These are phyloP conservation scores for Melanerpes aurifrons DNA, from an alignment of 2,113 vertebrate species.

Conservation along the genomic window DNA sequence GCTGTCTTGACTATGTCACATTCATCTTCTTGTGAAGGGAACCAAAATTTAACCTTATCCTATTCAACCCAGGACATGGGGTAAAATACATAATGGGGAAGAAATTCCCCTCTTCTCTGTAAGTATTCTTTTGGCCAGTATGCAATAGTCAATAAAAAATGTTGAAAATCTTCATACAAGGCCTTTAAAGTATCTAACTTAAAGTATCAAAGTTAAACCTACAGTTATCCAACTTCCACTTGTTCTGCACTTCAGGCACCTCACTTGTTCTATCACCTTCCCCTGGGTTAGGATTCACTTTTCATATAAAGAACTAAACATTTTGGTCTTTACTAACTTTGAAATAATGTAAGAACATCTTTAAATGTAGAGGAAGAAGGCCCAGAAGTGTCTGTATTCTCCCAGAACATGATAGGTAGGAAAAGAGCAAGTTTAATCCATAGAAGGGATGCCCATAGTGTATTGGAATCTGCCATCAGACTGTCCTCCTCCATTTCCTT, in stretches of 20 bases:
- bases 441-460: not conserved
- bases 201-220: not conserved
- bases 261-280: not conserved
- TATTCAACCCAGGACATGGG: no score
- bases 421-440: not conserved
- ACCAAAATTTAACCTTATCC: no score
- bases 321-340: not conserved
- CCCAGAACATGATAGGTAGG: not conserved
- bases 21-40: no score
- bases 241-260: not conserved
- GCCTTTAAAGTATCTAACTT: not conserved
- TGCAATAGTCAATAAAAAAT: not conserved
- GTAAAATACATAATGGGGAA: not conserved
- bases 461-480: not conserved
- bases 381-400: not conserved
- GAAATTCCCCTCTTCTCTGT: not conserved
- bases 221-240: not conserved
- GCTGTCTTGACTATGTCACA: no score
- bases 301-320: not conserved
- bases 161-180: not conserved
- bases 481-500: not conserved
- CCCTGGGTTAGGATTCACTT: not conserved
- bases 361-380: not conserved
- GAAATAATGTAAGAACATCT: not conserved
- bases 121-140: not conserved